Percentiles rank a stretch among this genome's conserved stretches.
Evolutionary conservation across 2,797 vertebrate genomes (phyloP).

Genomic region (Sebastes taczanowskii): DNA sequence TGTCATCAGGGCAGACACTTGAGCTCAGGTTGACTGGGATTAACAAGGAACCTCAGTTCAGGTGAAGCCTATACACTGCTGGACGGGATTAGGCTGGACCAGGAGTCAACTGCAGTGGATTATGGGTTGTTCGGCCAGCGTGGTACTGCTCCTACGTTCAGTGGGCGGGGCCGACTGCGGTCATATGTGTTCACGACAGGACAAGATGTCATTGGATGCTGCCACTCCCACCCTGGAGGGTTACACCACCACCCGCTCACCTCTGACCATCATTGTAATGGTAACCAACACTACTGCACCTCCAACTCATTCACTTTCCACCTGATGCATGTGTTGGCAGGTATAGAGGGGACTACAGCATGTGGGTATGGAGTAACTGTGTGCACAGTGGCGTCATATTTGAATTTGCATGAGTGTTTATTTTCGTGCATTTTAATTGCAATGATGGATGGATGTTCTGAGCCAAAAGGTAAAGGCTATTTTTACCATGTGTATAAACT

Average conservation of each 20-base stretch:
- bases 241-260: slow-evolving; percentile 84
- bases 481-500: neutral
- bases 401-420: neutral
- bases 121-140: slow-evolving; percentile 97
- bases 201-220: slow-evolving; percentile 90
- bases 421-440: neutral
- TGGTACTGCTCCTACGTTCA: slow-evolving; percentile 92
- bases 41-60: slow-evolving; percentile 14
- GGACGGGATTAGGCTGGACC: slow-evolving; percentile 32
- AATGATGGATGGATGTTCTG: neutral
- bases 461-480: neutral
- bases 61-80: slow-evolving; percentile 25
- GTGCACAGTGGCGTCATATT: neutral
- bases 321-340: slow-evolving; percentile 41
- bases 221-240: slow-evolving; percentile 88
- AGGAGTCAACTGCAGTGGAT: slow-evolving; percentile 29
- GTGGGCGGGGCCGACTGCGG: slow-evolving; percentile 94
- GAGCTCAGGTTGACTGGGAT: slow-evolving; percentile 1
- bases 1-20: neutral
- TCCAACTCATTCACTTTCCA: neutral
- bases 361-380: neutral
- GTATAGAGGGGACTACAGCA: slow-evolving; percentile 2
- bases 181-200: slow-evolving; percentile 90
- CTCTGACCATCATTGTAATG: slow-evolving; percentile 92
- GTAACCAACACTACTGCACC: slow-evolving; percentile 77